Conservation (phyloP, 2,113 vertebrate genomes). For the Alaudala cheleensis region DNA sequence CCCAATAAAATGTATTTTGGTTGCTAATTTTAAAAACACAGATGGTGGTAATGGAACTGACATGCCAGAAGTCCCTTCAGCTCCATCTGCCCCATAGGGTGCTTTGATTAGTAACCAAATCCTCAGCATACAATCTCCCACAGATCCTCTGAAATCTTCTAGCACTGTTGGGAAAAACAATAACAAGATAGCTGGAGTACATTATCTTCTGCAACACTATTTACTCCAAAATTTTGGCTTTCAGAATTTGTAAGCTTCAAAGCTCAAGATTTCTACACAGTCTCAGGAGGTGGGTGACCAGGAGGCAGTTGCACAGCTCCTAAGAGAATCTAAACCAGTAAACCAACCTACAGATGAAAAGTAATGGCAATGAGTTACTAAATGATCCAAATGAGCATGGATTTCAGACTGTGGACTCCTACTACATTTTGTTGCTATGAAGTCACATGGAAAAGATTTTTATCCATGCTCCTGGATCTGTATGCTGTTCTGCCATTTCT, state of each 20-base stretch:
- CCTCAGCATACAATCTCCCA: neutral
- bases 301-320: neutral
- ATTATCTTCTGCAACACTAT: constrained; percentile 13
- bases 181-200: constrained; percentile 18
- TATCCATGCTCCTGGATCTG: neutral
- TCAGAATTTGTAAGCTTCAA: neutral
- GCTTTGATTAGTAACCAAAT: constrained; percentile 16
- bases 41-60: neutral
- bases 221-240: neutral
- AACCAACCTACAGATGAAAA: neutral
- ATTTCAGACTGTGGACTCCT: neutral
- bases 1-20: neutral
- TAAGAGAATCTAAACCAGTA: neutral
- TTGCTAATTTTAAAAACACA: neutral
- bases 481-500: neutral
- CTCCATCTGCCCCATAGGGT: neutral
- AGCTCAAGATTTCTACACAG: neutral
- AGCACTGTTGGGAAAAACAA: constrained; percentile 8
- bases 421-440: neutral
- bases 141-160: constrained; percentile 23
- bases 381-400: neutral
- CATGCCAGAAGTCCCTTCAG: neutral
- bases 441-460: neutral
- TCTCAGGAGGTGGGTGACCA: neutral
- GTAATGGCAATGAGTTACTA: neutral